Base-by-base conservation (phyloP, 2,888 invertebrate genomes). In the Meiosimyza decipiens region DNA sequence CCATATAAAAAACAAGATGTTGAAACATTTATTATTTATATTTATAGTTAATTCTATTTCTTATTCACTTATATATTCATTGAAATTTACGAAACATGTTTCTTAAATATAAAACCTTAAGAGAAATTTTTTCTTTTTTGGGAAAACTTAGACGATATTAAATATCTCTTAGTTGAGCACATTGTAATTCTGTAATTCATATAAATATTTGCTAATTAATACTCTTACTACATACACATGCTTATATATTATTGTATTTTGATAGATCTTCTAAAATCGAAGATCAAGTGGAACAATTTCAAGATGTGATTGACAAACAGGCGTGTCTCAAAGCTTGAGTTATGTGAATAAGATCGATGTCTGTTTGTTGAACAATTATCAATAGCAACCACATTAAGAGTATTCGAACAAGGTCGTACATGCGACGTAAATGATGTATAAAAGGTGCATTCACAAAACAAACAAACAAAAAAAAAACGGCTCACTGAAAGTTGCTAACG, bases 1-100 rank as follows among this genome's bases (percentile, higher is more conserved):
- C 71, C 63, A 52, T 66, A 63, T 73, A 68, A 72, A 73, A 69
- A 72, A 72, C 71, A 71, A 74, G 71, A 71, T 70, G 72, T 15
- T 67, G 71, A 73, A 73, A 66, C 71, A 65, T 65, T 72, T 69
- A 55, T 28, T 62, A 18, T n/a, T 13, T 57, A 22, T 6, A 18
- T 22, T 62, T 40, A 22, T 6, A 18, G 12, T 62, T 40, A 47
- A 62, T 62, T 13, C 15, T 62, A 33, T 40, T 33, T 47, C 40
- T 62, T 62, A 62, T 62, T 62, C n/a, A 6, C n/a, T 13, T 62
- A n/a, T 33, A 49, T 63, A 49, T 50, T 22, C 9, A 50, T 22
- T 64, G 40, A 40, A 40, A 40, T 40, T 40, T 40, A 40, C 40
- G 40, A 40, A 40, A 40, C 40, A 40, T 9, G 40, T 40, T 40